Base-by-base conservation (phyloP, 92 coral and sea anemone species). In the Plumapathes pennacea region DNA sequence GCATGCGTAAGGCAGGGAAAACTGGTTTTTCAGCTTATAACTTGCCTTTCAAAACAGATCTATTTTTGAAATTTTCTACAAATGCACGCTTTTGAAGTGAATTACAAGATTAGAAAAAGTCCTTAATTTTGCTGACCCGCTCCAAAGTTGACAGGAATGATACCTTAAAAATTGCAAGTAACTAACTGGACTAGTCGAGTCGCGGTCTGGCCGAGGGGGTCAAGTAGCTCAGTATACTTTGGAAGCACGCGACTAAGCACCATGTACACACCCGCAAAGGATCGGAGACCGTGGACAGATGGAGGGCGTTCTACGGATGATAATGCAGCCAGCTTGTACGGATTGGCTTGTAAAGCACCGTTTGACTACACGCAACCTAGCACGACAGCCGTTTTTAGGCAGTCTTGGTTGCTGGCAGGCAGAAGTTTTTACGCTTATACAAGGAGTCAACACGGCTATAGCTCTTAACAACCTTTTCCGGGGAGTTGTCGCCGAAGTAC, bases 311-410 rank as follows among this genome's bases (percentile, higher is more conserved):
- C 47, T 11, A 34, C 68, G 1, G 69, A 57, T 54, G 83, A 76
- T 46, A 65, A 29, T 4, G 82, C 46, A 2, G 74, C 74, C 5
- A 57, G 19, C 27, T 36, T 66, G 25, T 56, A 61, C 4, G 68
- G 71, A 22, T 50, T 41, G 0, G 79, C 54, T 11, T 47, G 56
- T 10, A 62, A 52, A 46, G 72, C 27, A 44, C 66, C 64, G 22
- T 49, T 63, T 3, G 47, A 74, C 81, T 58, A 54, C 20, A 63
- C 49, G 57, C 72, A 62, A 32, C 72, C 80, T 32, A 72, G 43
- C 6, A 26, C 50, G 31, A 24, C 36, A 44, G 70, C 72, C 54
- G 38, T 65, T 41, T 46, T 42, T 4, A 74, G 61, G 64, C 74
- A 74, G 65, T 62, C 37, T 62, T 72, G 57, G 65, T 4, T 8